phyloP scores from a whole-genome alignment of 2,113 vertebrate species.

The Cephalopholis sonnerati region DNA sequence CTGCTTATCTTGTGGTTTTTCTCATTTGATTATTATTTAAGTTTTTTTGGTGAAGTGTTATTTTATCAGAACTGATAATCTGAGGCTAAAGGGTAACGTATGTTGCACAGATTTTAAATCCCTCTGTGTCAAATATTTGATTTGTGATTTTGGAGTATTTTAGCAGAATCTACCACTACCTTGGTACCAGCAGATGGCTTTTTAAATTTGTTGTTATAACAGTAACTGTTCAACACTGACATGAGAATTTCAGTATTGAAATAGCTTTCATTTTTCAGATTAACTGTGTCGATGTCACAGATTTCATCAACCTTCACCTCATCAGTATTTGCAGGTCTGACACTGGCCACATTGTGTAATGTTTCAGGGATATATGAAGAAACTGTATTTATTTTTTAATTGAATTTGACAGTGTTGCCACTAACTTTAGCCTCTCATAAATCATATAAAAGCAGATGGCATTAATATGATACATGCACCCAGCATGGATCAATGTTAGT shows the following conservation, averaged over 20 bases:
- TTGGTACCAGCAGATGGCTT: neutral
- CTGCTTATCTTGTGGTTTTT: neutral
- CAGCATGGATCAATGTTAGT: slow-evolving; percentile 6
- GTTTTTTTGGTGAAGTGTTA: neutral
- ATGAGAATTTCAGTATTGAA: neutral
- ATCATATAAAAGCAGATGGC: neutral
- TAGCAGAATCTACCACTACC: too few species aligned
- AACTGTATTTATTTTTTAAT: neutral
- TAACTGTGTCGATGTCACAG: neutral
- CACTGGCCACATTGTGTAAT: neutral
- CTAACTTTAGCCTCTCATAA: neutral
- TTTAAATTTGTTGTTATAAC: neutral
- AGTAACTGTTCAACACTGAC: neutral
- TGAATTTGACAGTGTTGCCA: neutral
- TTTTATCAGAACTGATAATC: neutral
- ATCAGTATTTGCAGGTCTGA: neutral
- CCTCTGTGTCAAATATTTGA: neutral
- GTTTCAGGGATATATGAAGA: neutral
- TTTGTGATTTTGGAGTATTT: neutral
- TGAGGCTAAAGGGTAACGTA: too few species aligned
- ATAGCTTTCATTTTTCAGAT: neutral
- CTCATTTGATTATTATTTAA: neutral
- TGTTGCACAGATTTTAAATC: neutral
- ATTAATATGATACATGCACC: neutral
- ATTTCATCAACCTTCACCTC: neutral